Evolutionary conservation across 2,797 vertebrate species (phyloP), one percentile per base, ranked within the genome.

Genomic region (Sebastes steindachneri): DNA sequence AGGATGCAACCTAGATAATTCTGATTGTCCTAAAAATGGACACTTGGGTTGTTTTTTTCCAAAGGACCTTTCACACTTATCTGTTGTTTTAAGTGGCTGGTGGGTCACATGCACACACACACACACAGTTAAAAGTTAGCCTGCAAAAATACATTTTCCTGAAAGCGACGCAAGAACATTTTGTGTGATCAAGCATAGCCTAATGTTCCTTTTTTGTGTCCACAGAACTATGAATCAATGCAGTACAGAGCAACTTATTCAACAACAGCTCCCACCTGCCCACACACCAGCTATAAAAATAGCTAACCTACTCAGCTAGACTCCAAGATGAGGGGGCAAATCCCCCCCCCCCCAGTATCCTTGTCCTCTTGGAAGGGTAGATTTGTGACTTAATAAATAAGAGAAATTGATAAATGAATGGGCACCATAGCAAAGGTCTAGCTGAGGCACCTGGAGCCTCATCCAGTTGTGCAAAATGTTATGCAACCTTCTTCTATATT

Each of bases 241-340:
- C 91, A 85, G 84, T 12, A 53, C 83, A 90, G 86, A 73, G 78
- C 85, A 93, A 93, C 90, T 90, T 94, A 90, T 92, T 91, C 90
- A 93, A 91, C 92, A 92, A 87, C 93, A 93, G 90, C 93, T 92
- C 85, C 92, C 91, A 93, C 92, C 91, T 93, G 91, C 94, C 92
- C 92, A 94, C 91, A 94, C 89, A 93, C 82, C 31, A 80, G 88
- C 90, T 91, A 84, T 86, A 93, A 91, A 92, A 94, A 93, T 93
- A 93, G 92, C 90, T 87, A 92, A 92, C 90, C 89, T 88, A 92
- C 88, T 93, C 90, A 89, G 87, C 88, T 89, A 89, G 91, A 92
- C 90, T 89, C 85, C 82, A 88, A 73, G 85, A 91, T 85, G 89
- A 89, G 85, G 87, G 87, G 86, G 87, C 79, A 84, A 93, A 89